Evolutionary conservation across 2,888 invertebrate genomes (phyloP), one percentile per base, ranked within the genome.

Genomic region (Cylloceria caligata): DNA sequence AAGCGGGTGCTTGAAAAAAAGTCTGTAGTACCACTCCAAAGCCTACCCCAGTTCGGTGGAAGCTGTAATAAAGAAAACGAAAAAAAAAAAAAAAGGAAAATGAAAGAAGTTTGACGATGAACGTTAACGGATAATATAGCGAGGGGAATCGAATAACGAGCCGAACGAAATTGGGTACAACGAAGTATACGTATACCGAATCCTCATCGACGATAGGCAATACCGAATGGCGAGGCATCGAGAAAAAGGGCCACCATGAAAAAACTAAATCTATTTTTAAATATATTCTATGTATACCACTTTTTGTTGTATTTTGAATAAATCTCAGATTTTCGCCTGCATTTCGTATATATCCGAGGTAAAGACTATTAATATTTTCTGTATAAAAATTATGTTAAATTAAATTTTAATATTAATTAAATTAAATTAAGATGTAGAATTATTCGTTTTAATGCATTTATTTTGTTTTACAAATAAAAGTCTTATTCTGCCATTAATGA

Each of bases 21-120:
- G 39, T 45, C 30, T 57, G 57, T 60, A 71, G 71, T 16, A 57
- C 71, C 71, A 71, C 71, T 71, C 57, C n/a, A 45, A 71, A 6
- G 27, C 45, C 57, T n/a, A 42, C 19, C 19, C 21, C 55, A 19
- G 27, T 60, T 57, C 45, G 19, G 34, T 7, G 34, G 2, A 27
- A 21, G 19, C n/a, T 30, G 57, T 19, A 57, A 71, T 71, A 60
- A 34, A 71, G 57, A 55, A 36, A 69, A 60, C 57, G 27, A 57
- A 42, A 57, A 45, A 71, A 57, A 42, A 57, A 42, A 57, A 45
- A 71, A 57, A 42, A 42, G 21, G 36, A 21, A 36, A n/a, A 49
- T 24, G 45, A 52, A 55, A n/a, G 30, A 39, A 52, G 19, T 52
- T n/a, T n/a, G n/a, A n/a, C n/a, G n/a, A n/a, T n/a, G n/a, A n/a